These are phyloP conservation scores for Alces alces DNA, from an alignment of 2,113 vertebrate genomes.

Conservation along the genomic window DNA sequence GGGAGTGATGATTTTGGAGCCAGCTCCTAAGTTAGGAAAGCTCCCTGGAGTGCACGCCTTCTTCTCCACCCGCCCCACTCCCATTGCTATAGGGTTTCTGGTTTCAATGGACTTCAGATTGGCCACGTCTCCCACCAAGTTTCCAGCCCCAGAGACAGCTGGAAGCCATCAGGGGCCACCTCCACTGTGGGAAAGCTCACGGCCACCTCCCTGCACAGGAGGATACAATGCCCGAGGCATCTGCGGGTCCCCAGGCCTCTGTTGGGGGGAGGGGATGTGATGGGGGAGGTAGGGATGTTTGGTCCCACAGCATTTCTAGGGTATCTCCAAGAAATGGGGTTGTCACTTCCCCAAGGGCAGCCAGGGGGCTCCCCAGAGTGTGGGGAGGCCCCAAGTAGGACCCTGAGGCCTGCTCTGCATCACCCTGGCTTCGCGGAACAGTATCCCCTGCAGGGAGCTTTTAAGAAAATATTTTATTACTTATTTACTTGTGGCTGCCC, in stretches of 20 bases:
- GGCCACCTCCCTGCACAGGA: fast-evolving
- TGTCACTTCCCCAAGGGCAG: background rate
- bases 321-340: background rate
- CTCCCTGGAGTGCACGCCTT: background rate
- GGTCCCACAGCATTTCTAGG: background rate
- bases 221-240: background rate
- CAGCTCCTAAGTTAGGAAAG: background rate
- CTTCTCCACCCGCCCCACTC: fast-evolving
- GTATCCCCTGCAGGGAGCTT: background rate
- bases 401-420: background rate
- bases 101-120: background rate
- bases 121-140: background rate
- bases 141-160: background rate
- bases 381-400: background rate
- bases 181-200: background rate
- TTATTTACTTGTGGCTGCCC: background rate
- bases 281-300: background rate
- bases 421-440: background rate
- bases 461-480: background rate
- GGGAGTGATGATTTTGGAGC: background rate
- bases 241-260: background rate
- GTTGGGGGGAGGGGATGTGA: background rate
- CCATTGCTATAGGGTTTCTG: fast-evolving
- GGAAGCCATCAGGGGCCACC: background rate
- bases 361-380: background rate